These are phyloP conservation scores for Oligia fasciuncula DNA, from an alignment of 2,888 invertebrate species.

Conservation along the genomic window DNA sequence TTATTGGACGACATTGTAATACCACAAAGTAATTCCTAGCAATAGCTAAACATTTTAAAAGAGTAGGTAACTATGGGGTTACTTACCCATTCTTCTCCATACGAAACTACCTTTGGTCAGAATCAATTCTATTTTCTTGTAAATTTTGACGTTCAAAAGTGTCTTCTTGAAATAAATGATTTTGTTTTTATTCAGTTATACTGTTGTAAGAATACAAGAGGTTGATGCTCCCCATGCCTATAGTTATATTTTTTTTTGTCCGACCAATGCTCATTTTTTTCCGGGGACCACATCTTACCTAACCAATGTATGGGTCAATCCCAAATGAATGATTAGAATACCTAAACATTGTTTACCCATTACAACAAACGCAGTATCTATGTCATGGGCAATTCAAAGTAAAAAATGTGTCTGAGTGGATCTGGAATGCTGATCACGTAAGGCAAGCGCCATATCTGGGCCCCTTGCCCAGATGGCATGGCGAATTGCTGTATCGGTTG, in stretches of 20 bases:
- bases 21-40: too few species aligned
- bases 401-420: constrained; percentile 25
- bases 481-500: constrained; percentile 56
- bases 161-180: not conserved
- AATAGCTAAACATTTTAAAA: not conserved
- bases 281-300: not conserved
- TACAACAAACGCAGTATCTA: constrained; percentile 27
- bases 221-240: too few species aligned
- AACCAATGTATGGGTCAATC: not conserved
- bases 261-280: not conserved
- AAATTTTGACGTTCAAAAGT: too few species aligned
- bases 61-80: not conserved
- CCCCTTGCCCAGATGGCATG: constrained; percentile 47
- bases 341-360: constrained; percentile 18
- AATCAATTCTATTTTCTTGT: not conserved
- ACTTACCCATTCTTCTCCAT: not conserved
- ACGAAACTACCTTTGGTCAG: not conserved
- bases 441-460: constrained; percentile 46
- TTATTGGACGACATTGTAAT: not conserved
- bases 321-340: constrained; percentile 15
- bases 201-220: too few species aligned
- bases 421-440: constrained; percentile 58
- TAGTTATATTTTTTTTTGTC: not conserved
- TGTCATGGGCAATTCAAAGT: constrained; percentile 52
- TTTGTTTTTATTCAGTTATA: not conserved